Base-by-base conservation (phyloP, 2,888 invertebrate species). In the Lycaena phlaeas region DNA sequence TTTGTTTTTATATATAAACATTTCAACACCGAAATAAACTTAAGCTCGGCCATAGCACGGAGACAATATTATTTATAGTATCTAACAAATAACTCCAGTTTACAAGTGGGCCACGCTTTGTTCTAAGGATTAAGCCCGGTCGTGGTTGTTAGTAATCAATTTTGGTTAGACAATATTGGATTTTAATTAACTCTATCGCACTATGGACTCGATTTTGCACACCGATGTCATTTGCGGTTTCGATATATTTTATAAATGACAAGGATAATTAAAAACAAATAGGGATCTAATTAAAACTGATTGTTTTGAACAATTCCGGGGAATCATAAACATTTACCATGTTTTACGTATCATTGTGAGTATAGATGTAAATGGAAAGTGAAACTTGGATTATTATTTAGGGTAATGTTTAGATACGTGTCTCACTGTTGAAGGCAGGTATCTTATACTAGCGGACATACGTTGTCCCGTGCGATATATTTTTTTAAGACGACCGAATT, bases 161-260 rank as follows among this genome's bases (percentile, higher is more conserved):
- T 79, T 81, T 68, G 75, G 82, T 82, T 78, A 75, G 72, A 77
- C 81, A 82, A 81, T 84, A 84, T 82, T 84, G 76, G 76, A 75
- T 82, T 84, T 81, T 79, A 84, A 85, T 85, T 84, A 82, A 74
- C 70, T 70, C 72, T 75, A 72, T 69, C 68, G 70, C 61, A 61
- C 61, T 65, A 56, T 58, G 49, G 61, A 53, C 57, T 58, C 55
- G 55, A 49, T 55, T 34, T 34, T 26, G 39, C 28, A 39, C 30
- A 39, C 18, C 18, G 34, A 12, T 22, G 22, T 39, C 29, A 39
- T 39, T 39, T 39, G 30, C 30, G 39, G 39, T 29, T 14, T 12
- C 29, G 22, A 17, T 39, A 11, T 18, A 34, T 34, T 25, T 39
- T 28, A 30, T 39, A 39, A 25, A 29, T 28, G 17, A 22, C 34